These are phyloP conservation scores for Chironomus tepperi DNA, from an alignment of 1,140 invertebrate genomes.

Conservation along the genomic window DNA sequence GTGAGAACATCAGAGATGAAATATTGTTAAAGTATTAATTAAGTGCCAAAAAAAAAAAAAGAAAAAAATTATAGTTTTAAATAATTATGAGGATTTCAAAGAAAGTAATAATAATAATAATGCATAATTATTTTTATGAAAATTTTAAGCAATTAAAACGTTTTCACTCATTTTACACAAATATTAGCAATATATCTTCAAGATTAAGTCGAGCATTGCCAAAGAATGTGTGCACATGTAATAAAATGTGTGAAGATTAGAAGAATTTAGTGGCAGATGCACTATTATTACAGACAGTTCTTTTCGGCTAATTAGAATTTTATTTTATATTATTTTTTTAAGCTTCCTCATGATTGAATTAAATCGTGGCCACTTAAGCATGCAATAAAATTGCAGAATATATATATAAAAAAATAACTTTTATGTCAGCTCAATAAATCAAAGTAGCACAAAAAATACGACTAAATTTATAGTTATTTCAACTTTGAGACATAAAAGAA, in stretches of 20 bases:
- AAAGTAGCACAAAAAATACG: not conserved
- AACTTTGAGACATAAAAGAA: not conserved
- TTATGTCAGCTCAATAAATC: too few relatives aligned
- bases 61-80: not conserved
- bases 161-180: conserved; percentile 4
- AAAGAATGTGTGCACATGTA: not conserved
- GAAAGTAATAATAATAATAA: not conserved
- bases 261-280: not conserved
- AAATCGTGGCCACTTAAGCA: not conserved
- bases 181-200: not conserved
- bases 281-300: not conserved
- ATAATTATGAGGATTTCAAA: conserved; percentile 7
- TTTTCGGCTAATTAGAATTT: conserved; percentile 8
- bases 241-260: not conserved
- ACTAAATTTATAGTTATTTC: not conserved
- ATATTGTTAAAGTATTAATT: conserved; percentile 18
- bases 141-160: conserved; percentile 13
- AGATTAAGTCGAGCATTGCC: not conserved
- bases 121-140: not conserved
- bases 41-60: conserved; percentile 22
- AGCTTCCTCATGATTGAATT: not conserved
- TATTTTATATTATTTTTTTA: not conserved
- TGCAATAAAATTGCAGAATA: not conserved
- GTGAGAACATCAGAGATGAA: not conserved
- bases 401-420: too few relatives aligned